phyloP scores from a whole-genome alignment of 1,140 invertebrate genomes.

The Drosophila saltans region DNA sequence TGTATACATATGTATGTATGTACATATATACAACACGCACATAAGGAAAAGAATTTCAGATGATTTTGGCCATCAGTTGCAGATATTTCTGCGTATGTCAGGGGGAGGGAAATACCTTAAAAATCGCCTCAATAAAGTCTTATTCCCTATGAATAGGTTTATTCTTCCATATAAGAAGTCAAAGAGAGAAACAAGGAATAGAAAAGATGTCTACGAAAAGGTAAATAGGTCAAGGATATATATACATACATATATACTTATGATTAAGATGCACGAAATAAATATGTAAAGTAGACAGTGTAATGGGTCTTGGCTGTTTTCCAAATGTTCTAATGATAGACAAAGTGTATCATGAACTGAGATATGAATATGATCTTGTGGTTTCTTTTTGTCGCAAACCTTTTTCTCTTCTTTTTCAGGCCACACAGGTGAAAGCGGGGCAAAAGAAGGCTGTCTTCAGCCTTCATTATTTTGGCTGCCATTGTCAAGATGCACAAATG shows the following conservation, averaged over 20 bases:
- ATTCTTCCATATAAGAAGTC: conserved; percentile 1
- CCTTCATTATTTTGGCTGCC: conserved; percentile 17
- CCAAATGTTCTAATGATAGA: no score
- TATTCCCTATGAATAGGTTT: background rate
- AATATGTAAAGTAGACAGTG: background rate
- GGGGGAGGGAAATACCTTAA: background rate
- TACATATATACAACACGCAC: background rate
- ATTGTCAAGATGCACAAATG: conserved; percentile 70
- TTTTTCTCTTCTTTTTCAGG: background rate
- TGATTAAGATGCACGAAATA: conserved; percentile 37
- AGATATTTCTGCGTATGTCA: background rate
- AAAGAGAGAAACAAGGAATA: conserved; percentile 55
- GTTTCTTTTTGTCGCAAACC: background rate
- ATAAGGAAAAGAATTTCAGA: background rate
- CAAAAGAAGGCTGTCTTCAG: conserved; percentile 6
- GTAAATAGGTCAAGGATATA: conserved; percentile 70
- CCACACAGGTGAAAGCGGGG: background rate
- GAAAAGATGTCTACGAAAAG: conserved; percentile 63
- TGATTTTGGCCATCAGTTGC: background rate
- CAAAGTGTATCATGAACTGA: no score
- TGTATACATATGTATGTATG: background rate
- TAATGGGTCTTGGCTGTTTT: no score
- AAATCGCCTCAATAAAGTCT: background rate
- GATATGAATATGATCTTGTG: no score
- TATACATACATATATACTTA: no score